These are phyloP conservation scores for Gryllus bimaculatus DNA, from an alignment of 1,140 invertebrate species.

Conservation along the genomic window DNA sequence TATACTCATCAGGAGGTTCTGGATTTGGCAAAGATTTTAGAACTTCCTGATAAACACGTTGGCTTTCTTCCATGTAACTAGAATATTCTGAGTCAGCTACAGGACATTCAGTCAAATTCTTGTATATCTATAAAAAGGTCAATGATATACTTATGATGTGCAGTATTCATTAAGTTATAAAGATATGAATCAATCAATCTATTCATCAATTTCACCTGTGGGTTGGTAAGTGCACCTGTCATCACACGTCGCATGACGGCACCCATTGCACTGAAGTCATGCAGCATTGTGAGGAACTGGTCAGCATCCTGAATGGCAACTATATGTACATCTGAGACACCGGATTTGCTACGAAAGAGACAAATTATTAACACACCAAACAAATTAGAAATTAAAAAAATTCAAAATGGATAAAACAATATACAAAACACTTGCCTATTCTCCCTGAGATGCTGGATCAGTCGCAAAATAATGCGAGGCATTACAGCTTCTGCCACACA, in stretches of 20 bases:
- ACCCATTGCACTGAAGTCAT: constrained; percentile 89
- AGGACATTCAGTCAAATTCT: constrained; percentile 32
- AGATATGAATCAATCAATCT: constrained; percentile 23
- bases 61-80: constrained; percentile 60
- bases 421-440: constrained; percentile 45
- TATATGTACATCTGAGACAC: constrained; percentile 25
- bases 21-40: constrained; percentile 67
- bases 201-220: constrained; percentile 53
- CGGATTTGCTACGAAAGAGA: constrained; percentile 11
- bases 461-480: constrained; percentile 78
- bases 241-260: constrained; percentile 88
- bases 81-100: constrained; percentile 41
- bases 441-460: constrained; percentile 83
- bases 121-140: constrained; percentile 31
- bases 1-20: constrained; percentile 69
- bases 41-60: constrained; percentile 68
- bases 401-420: background rate
- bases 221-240: constrained; percentile 79
- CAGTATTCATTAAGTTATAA: background rate
- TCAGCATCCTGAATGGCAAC: constrained; percentile 71
- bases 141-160: background rate
- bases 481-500: constrained; percentile 88
- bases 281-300: constrained; percentile 75
- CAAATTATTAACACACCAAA: background rate
- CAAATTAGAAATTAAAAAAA: background rate